Conservation (phyloP, 2,888 invertebrate species). For the Nymphalis polychloros region DNA sequence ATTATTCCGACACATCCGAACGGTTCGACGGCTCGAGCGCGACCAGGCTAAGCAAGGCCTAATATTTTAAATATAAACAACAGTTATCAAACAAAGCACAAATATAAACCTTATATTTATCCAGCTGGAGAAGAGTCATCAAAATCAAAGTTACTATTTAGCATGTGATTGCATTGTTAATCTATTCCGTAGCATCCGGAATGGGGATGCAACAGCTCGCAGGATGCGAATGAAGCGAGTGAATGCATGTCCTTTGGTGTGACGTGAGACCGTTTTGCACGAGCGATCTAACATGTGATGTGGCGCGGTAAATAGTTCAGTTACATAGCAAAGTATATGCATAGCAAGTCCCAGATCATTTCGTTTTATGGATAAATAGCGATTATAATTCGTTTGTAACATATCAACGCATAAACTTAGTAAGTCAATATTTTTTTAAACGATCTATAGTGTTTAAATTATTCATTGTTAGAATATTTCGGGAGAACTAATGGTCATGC, state of each 20-base stretch:
- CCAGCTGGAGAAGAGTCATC: neutral
- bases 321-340: slow-evolving; percentile 7
- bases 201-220: slow-evolving; percentile 1
- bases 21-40: too few relatives aligned
- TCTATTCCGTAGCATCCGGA: neutral
- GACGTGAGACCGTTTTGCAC: slow-evolving; percentile 14
- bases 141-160: neutral
- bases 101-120: too few relatives aligned
- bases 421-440: too few relatives aligned
- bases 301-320: slow-evolving; percentile 6
- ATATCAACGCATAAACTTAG: too few relatives aligned
- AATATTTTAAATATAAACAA: too few relatives aligned
- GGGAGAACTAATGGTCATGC: too few relatives aligned
- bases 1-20: too few relatives aligned
- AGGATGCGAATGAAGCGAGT: slow-evolving; percentile 9
- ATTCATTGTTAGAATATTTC: too few relatives aligned
- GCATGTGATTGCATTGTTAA: slow-evolving; percentile 1
- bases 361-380: neutral
- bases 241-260: slow-evolving; percentile 22
- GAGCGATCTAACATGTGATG: neutral
- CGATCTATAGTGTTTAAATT: too few relatives aligned
- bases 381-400: neutral
- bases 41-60: too few relatives aligned
- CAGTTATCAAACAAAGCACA: too few relatives aligned
- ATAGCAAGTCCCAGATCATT: neutral